Conservation (phyloP, 1,140 invertebrate genomes). For the Trichonephila clavata region DNA sequence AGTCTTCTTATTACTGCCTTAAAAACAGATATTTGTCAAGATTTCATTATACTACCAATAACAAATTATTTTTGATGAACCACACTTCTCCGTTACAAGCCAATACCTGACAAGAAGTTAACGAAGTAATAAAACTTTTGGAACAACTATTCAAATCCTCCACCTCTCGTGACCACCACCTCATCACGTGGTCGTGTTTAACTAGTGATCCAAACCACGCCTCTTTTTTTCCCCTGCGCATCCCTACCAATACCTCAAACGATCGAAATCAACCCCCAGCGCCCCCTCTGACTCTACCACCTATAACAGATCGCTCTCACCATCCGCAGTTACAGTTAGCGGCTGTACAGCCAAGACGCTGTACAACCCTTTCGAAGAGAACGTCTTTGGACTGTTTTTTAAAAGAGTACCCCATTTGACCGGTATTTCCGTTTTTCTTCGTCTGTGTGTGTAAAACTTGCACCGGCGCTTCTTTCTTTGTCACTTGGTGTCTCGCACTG, state of each 20-base stretch:
- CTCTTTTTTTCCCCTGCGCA: neutral
- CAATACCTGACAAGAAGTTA: too few species aligned
- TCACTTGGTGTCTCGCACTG: neutral
- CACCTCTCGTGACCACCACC: constrained; percentile 3
- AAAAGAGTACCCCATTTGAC: neutral
- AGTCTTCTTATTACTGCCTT: too few species aligned
- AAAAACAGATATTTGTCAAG: too few species aligned
- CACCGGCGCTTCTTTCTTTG: constrained; percentile 28
- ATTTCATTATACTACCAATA: too few species aligned
- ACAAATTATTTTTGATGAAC: too few species aligned
- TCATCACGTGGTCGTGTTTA: constrained; percentile 49
- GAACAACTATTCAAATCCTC: neutral
- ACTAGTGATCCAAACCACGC: constrained; percentile 4
- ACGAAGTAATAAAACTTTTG: neutral
- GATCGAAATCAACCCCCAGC: constrained; percentile 53
- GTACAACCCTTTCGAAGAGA: neutral
- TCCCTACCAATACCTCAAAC: constrained; percentile 27
- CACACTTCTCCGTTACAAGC: too few species aligned
- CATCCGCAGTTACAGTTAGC: constrained; percentile 4
- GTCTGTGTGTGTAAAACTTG: constrained; percentile 32
- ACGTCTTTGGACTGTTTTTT: neutral
- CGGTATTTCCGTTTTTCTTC: constrained; percentile 34
- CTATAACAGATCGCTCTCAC: constrained; percentile 33
- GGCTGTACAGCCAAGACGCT: neutral
- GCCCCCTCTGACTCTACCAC: constrained; percentile 16